These are phyloP conservation scores for Arvicanthis niloticus DNA, from an alignment of 2,113 vertebrate genomes.

Conservation along the genomic window DNA sequence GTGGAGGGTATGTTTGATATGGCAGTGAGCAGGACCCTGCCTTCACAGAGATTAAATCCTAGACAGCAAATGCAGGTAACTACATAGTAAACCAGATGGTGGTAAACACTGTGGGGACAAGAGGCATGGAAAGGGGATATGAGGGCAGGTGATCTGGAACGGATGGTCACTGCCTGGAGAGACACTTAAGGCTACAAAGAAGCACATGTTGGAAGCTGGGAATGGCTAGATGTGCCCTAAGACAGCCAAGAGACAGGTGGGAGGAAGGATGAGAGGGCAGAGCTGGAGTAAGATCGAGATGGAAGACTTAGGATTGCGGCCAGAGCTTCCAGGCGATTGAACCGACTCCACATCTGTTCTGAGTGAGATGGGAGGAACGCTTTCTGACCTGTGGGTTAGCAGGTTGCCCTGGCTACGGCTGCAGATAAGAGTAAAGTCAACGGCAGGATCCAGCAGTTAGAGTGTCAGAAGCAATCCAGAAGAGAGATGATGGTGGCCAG, in stretches of 20 bases:
- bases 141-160: not conserved
- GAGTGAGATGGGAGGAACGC: not conserved
- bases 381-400: not conserved
- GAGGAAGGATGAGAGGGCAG: not conserved
- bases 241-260: not conserved
- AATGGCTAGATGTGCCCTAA: not conserved
- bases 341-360: not conserved
- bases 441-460: not conserved
- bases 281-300: too few species aligned
- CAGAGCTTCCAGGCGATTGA: not conserved
- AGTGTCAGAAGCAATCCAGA: not conserved
- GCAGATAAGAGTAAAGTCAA: not conserved
- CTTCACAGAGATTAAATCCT: not conserved
- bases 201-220: not conserved
- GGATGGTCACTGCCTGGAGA: not conserved
- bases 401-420: not conserved
- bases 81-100: rapidly evolving
- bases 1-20: not conserved
- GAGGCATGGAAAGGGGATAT: not conserved
- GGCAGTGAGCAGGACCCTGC: not conserved
- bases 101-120: not conserved
- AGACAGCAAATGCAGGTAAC: not conserved
- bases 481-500: not conserved
- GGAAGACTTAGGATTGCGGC: not conserved
- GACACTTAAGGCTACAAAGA: not conserved